Evolutionary conservation across 2,797 vertebrate genomes (phyloP).

Genomic region (Holocentrus rufus): DNA sequence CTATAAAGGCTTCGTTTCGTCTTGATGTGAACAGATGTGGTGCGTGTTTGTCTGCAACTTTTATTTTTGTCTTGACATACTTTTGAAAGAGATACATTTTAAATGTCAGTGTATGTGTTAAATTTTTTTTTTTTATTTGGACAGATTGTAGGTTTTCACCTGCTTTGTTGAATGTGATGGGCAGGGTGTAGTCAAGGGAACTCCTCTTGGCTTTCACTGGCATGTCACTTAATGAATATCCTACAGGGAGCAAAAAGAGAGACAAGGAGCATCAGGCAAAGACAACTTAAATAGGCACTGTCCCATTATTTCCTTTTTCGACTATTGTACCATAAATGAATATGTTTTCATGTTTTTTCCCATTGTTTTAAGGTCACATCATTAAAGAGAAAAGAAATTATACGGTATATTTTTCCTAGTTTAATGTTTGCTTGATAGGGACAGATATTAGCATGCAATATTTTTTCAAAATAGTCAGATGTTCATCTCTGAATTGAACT

Average conservation of each 20-base stretch:
- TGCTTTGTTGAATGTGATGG: slow-evolving; percentile 91
- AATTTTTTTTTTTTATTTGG: too few species aligned
- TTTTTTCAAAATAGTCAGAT: too few species aligned
- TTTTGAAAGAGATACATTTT: too few species aligned
- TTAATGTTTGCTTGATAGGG: too few species aligned
- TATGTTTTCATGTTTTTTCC: background rate
- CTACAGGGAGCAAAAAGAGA: slow-evolving; percentile 66
- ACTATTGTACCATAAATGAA: background rate
- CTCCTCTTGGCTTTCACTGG: slow-evolving; percentile 96
- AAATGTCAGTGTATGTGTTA: background rate
- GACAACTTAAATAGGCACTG: background rate
- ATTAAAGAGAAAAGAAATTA: background rate
- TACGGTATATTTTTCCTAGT: too few species aligned
- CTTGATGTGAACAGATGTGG: too few species aligned
- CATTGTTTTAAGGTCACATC: background rate
- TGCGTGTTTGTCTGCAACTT: too few species aligned
- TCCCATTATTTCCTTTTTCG: too few species aligned
- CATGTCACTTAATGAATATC: slow-evolving; percentile 86
- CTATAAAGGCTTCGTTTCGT: too few species aligned
- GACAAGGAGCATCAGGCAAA: background rate
- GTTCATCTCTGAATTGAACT: background rate
- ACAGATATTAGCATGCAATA: too few species aligned
- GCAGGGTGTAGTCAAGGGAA: slow-evolving; percentile 90
- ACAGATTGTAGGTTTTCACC: slow-evolving; percentile 72
- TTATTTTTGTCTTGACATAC: too few species aligned